Base-by-base conservation (phyloP, 1,140 invertebrate species). In the Tribolium castaneum region DNA sequence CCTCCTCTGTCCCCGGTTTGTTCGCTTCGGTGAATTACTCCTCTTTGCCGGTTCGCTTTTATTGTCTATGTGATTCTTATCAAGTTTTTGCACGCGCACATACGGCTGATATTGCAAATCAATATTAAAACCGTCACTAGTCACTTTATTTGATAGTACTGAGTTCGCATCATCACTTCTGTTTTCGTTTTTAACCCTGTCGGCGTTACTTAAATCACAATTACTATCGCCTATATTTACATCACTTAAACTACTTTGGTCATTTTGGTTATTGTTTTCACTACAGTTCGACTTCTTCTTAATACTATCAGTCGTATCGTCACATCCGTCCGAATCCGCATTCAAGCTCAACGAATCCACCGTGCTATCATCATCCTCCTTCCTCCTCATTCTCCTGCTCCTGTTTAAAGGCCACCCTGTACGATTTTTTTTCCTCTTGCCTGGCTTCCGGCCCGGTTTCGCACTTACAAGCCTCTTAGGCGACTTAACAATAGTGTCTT, bases 381-480 rank as follows among this genome's bases (percentile, higher is more conserved):
- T 79, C 5, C 56, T 52, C 16, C 66, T 74, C 45, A 22, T 51
- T 7, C 50, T 79, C 9, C 70, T 22, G 14, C 30, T 76, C 39
- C 80, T 77, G 50, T 88, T 89, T n/a, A 90, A 89, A 0, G 91
- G 91, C 91, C 91, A 92, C 6, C 91, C 91, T 0, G 91, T 92
- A 25, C 90, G 88, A 83, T 92, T 92, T 66, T 82, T 84, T 77
- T 86, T 86, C 76, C 83, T 82, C 6, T 82, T 75, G 0, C 81
- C 80, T 0, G 83, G 82, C 75, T 85, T 86, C 9, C 81, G 72
- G 3, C 76, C 80, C 2, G 80, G 76, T 3, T 78, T 22, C 10
- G 78, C 79, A 50, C 81, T 83, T 10, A 79, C 77, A 6, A 81
- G 78, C 39, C 75, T 81, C 10, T 77, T 79, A 66, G 71, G 79